Evolutionary conservation across 2,888 invertebrate species (phyloP).

Genomic region (Epinotia demarniana): DNA sequence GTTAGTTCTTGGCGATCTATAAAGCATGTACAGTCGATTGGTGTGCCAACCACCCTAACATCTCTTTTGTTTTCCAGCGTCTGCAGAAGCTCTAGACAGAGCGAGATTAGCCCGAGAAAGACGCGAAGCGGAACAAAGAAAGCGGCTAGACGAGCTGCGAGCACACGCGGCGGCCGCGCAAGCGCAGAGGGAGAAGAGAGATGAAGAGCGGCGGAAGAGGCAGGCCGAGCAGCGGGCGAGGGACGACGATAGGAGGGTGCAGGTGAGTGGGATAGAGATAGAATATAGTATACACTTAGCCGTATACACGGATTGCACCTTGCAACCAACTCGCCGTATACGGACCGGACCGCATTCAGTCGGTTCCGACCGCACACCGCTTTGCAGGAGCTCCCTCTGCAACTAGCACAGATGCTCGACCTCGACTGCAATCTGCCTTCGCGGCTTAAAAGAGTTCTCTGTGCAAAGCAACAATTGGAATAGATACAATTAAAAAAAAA

Average conservation of each 20-base stretch:
- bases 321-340: too few species aligned
- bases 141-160: constrained; percentile 94
- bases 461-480: too few species aligned
- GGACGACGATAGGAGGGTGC: constrained; percentile 87
- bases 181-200: constrained; percentile 94
- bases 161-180: constrained; percentile 95
- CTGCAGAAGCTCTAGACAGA: constrained; percentile 84
- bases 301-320: too few species aligned
- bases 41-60: neutral
- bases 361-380: too few species aligned
- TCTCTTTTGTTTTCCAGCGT: constrained; percentile 55
- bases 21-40: neutral
- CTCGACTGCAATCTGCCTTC: too few species aligned
- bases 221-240: constrained; percentile 92
- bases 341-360: too few species aligned
- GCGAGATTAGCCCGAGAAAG: constrained; percentile 91
- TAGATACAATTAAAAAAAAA: too few species aligned
- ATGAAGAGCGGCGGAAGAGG: constrained; percentile 91
- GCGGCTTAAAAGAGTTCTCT: too few species aligned
- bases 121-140: constrained; percentile 95
- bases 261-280: neutral
- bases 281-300: neutral
- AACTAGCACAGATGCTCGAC: too few species aligned
- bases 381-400: too few species aligned
- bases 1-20: neutral